phyloP scores from a whole-genome alignment of 2,888 invertebrate genomes.

The Galerucella nymphaeae region DNA sequence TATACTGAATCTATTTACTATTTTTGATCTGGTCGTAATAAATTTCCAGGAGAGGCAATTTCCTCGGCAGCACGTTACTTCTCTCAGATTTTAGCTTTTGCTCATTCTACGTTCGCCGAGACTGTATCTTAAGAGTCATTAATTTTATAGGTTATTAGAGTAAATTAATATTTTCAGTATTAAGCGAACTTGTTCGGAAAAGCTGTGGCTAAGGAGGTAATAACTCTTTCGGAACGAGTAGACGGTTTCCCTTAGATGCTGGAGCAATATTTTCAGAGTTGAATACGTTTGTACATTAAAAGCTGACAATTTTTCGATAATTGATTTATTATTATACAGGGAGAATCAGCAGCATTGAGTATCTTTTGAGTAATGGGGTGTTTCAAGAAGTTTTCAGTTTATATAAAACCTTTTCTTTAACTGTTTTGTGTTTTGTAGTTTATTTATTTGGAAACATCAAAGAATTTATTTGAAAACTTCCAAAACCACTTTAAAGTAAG shows the following conservation, averaged over 20 bases:
- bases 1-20: conserved; percentile 28
- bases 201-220: conserved; percentile 16
- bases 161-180: conserved; percentile 33
- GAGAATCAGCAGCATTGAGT: background rate
- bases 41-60: conserved; percentile 30
- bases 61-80: conserved; percentile 29
- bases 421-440: background rate
- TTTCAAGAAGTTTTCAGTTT: too few species aligned
- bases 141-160: conserved; percentile 33
- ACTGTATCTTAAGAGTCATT: conserved; percentile 26
- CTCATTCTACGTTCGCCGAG: background rate
- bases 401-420: too few species aligned
- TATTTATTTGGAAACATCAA: background rate
- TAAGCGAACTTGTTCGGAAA: conserved; percentile 25
- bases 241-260: conserved; percentile 10
- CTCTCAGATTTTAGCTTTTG: conserved; percentile 1
- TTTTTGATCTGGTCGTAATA: conserved; percentile 31
- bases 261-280: background rate
- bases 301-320: background rate
- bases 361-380: too few species aligned
- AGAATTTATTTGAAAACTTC: background rate
- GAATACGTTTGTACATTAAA: background rate
- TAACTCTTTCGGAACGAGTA: conserved; percentile 11
- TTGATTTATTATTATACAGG: background rate
- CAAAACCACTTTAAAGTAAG: background rate